Evolutionary conservation across 2,797 vertebrate genomes (phyloP), one percentile per base, ranked within the genome.

Genomic region (Urophycis tenuis): DNA sequence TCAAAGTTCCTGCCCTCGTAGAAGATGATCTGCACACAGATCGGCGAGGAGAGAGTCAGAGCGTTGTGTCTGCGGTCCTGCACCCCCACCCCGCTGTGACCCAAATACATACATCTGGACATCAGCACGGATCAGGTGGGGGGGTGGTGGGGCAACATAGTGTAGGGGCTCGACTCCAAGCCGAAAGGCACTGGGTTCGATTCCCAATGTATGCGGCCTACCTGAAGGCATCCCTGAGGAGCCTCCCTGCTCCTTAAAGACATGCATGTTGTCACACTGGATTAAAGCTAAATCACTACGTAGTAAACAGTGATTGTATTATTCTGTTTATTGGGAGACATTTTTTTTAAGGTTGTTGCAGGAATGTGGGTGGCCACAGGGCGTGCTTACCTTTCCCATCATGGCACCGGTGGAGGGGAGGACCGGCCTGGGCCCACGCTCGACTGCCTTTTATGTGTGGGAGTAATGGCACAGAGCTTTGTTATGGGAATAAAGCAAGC

Each of bases 311-410:
- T 25, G 3, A 9, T 29, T 3, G 60, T 29, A 1, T 29, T 67
- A 12, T 7, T 11, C 29, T 29, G n/a, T 29, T 67, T 29, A 67
- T 29, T 67, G 60, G 60, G n/a, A 25, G 53, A 60, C 22, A 60
- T 14, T 60, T 2, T 25, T 60, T 14, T 17, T 19, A 35, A n/a
- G 71, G 71, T 39, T 72, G 34, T 39, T 71, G 25, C 11, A 74
- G 69, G 67, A 9, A n/a, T 35, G 45, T 12, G 19, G 69, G 30
- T 35, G 36, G 2, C 53, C 53, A 71, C n/a, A 49, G 45, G 14
- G 39, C 80, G 45, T 73, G 22, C 79, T 80, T 80, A 83, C 79
- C 81, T 83, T 83, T 73, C 77, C 81, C 81, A 80, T 83, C 19
- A 72, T 76, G 77, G 53, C 53, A 35, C 64, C 53, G 35, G 19